These are phyloP conservation scores for Ranitomeya imitator DNA, from an alignment of 2,113 vertebrate species.

Conservation along the genomic window DNA sequence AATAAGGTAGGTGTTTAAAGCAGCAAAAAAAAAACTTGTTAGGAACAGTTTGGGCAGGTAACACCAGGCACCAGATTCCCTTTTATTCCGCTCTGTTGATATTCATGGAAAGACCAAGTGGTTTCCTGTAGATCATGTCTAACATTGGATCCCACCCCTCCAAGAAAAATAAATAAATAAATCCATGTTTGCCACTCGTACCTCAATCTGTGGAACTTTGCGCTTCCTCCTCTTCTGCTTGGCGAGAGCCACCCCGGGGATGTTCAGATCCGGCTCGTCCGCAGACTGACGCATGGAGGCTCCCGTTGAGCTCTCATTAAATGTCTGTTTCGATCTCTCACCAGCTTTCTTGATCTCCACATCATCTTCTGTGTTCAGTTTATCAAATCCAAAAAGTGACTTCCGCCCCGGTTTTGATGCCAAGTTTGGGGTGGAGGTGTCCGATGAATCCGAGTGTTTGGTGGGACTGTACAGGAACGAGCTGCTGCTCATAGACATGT, in stretches of 20 bases:
- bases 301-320: constrained; percentile 24
- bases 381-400: constrained; percentile 81
- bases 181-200: constrained; percentile 57
- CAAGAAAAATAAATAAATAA: background rate
- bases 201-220: constrained; percentile 73
- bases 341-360: background rate
- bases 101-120: too few relatives aligned
- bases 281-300: background rate
- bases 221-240: constrained; percentile 75
- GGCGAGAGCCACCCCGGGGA: constrained; percentile 77
- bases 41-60: too few relatives aligned
- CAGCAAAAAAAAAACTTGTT: too few relatives aligned
- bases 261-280: constrained; percentile 67
- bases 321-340: constrained; percentile 60
- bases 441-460: constrained; percentile 47
- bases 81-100: too few relatives aligned
- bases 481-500: constrained; percentile 64
- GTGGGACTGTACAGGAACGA: constrained; percentile 27
- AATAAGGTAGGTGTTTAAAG: too few relatives aligned
- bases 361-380: constrained; percentile 62
- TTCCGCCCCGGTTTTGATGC: constrained; percentile 49
- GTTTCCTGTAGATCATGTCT: too few relatives aligned
- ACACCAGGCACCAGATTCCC: too few relatives aligned
- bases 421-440: constrained; percentile 62
- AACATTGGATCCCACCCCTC: too few relatives aligned